A percentile compares a stretch with the other conserved stretches of the same genome.
phyloP scores from a whole-genome alignment of 2,113 vertebrate species.

The Neogobius melanostomus region DNA sequence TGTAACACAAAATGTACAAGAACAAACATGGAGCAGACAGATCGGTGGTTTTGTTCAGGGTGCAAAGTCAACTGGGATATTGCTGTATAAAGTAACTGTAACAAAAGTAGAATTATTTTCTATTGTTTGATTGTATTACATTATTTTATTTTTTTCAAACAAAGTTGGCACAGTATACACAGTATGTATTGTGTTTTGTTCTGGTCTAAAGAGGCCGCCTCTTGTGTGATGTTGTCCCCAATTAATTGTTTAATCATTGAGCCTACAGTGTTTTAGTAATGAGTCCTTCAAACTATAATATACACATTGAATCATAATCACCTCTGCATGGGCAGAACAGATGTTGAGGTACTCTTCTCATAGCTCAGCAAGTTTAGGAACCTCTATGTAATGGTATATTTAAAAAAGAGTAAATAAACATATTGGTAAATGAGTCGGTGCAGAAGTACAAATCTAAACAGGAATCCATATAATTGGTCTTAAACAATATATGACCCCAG shows the following conservation, averaged over 20 bases:
- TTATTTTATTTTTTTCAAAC: too few species aligned
- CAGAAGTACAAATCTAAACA: conserved; percentile 30
- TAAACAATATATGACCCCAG: conserved; percentile 35
- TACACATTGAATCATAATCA: background rate
- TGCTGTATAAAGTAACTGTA: background rate
- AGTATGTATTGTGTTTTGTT: too few species aligned
- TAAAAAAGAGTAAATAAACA: conserved; percentile 67
- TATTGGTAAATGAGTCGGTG: conserved; percentile 45
- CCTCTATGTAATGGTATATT: conserved; percentile 39
- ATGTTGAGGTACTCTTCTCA: background rate
- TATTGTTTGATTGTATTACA: too few species aligned
- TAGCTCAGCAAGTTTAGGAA: conserved; percentile 28
- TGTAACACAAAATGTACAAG: conserved; percentile 5
- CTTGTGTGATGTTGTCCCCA: background rate
- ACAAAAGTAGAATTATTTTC: background rate
- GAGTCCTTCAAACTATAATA: background rate
- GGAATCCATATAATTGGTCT: conserved; percentile 14
- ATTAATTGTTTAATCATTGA: background rate
- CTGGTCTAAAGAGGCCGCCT: too few species aligned
- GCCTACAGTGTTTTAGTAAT: background rate
- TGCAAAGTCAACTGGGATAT: background rate
- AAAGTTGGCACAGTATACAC: too few species aligned
- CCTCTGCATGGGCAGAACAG: background rate
- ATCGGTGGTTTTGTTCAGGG: background rate
- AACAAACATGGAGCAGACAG: background rate